phyloP scores from a whole-genome alignment of 2,113 vertebrate genomes.

The Ammodytes marinus region DNA sequence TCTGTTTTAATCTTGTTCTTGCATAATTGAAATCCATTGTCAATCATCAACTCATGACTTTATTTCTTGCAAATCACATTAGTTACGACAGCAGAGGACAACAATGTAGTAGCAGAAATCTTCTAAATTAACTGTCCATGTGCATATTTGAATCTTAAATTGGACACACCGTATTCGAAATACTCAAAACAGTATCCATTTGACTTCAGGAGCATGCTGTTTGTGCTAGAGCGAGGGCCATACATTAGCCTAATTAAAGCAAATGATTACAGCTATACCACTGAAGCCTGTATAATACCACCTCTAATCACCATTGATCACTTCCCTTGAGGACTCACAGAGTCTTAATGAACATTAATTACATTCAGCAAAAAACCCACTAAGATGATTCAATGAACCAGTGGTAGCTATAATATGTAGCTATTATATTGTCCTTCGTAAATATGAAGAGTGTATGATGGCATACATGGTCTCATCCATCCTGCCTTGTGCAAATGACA shows the following conservation, averaged over 20 bases:
- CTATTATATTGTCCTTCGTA: constrained; percentile 48
- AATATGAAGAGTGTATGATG: constrained; percentile 43
- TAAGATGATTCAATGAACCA: constrained; percentile 62
- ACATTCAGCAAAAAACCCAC: constrained; percentile 48
- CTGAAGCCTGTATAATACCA: constrained; percentile 44
- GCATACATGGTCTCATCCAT: constrained; percentile 40
- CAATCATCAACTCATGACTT: neutral
- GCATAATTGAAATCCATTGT: neutral
- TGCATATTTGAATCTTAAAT: neutral
- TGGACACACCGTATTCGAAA: neutral
- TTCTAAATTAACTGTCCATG: neutral
- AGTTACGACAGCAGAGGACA: constrained; percentile 3
- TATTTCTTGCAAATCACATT: constrained; percentile 8
- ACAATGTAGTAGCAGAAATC: neutral
- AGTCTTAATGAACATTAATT: constrained; percentile 67
- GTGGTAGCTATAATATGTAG: constrained; percentile 51
- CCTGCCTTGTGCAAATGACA: constrained; percentile 51
- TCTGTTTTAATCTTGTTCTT: constrained; percentile 6
- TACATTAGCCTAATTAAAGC: constrained; percentile 48
- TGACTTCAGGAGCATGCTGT: constrained; percentile 3
- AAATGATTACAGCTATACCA: constrained; percentile 39
- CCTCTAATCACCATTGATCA: constrained; percentile 63
- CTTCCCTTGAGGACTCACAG: constrained; percentile 26
- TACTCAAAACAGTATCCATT: neutral
- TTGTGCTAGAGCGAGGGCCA: constrained; percentile 22